Base-by-base conservation (phyloP, 2,888 invertebrate species). In the Synergus gifuensis region DNA sequence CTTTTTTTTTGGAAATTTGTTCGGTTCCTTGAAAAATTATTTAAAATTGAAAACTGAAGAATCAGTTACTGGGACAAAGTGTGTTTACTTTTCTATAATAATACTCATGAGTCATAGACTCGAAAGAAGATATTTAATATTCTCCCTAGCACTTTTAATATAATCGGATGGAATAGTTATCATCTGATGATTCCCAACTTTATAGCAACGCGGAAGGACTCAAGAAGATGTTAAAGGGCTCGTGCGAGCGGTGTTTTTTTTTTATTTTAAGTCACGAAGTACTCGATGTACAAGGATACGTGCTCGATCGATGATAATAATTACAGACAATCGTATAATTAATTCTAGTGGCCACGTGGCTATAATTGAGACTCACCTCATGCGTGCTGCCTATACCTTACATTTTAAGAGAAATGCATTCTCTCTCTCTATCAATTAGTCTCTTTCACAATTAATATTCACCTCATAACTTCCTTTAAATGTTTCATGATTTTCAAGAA, bases 321-420 rank as follows among this genome's bases (percentile, higher is more conserved):
- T 86, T 82, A 81, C 76, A 78, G 80, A 76, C 79, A 83, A 84
- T 85, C 82, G 82, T 86, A 85, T 88, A 89, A 89, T 88, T 87
- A 88, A 89, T 89, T 86, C 87, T 82, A 81, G 77, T 79, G 83
- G 89, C 87, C 89, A 88, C 88, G 89, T 88, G 88, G 86, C 88
- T 80, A 73, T 81, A 76, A 80, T 89, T 85, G 78, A 69, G 76
- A 87, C 84, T 82, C 89, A 82, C 80, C 84, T 89, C 89, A 89
- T 87, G 89, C 83, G 80, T 87, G 78, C 79, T 83, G 81, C 81
- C 88, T 28, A 28, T 86, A 86, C 86, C 83, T 83, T 85, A 78
- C 81, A 84, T 85, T 67, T 78, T 54, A 78, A 77, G 64, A 80
- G 80, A 83, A 84, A 83, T 77, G 78, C 78, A 76, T 60, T 12